phyloP scores from a whole-genome alignment of 2,888 invertebrate species.

The Tipula unca region DNA sequence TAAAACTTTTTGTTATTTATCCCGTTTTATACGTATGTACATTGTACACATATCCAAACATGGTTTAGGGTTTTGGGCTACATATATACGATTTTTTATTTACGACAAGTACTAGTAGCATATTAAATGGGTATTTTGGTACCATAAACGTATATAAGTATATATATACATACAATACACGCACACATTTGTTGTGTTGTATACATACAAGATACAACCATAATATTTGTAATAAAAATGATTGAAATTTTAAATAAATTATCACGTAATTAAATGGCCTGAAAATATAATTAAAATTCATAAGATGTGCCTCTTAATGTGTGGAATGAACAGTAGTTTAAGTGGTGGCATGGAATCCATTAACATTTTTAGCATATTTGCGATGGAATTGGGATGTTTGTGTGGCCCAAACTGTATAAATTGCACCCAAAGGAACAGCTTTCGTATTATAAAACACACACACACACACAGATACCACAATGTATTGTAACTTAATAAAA shows the following conservation, averaged over 20 bases:
- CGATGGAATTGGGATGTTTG: background rate
- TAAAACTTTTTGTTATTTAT: background rate
- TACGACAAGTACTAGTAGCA: background rate
- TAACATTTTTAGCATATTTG: background rate
- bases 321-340: background rate
- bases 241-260: background rate
- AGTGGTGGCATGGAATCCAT: background rate
- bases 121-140: background rate
- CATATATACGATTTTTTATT: background rate
- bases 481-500: background rate
- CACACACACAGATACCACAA: too few species aligned
- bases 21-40: background rate
- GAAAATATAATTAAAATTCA: background rate
- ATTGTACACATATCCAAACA: background rate
- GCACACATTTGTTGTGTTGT: background rate
- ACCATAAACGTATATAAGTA: background rate
- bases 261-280: background rate
- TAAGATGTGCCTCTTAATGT: background rate
- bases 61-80: background rate
- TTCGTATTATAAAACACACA: background rate
- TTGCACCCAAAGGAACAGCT: background rate
- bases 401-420: background rate
- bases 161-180: background rate
- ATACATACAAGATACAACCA: background rate
- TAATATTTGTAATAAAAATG: background rate